These are phyloP conservation scores for Phyto melanocephala DNA, from an alignment of 2,888 invertebrate genomes.

Conservation along the genomic window DNA sequence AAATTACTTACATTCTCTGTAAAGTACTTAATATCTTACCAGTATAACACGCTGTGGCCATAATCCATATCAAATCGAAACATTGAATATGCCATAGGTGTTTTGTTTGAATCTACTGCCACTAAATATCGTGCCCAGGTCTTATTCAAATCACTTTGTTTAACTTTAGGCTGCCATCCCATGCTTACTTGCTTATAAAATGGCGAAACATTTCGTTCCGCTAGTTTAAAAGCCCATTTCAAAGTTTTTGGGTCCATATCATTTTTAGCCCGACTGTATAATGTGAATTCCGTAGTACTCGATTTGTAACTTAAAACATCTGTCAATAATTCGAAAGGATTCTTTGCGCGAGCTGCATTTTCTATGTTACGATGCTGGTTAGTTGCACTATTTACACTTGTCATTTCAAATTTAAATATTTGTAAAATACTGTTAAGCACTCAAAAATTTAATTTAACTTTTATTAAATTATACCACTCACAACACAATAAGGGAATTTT, in stretches of 20 bases:
- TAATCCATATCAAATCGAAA: conserved; percentile 88
- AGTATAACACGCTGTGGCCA: conserved; percentile 84
- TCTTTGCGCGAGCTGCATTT: conserved; percentile 73
- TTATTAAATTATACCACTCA: not conserved
- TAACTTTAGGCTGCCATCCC: conserved; percentile 85
- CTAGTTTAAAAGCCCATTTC: conserved; percentile 78
- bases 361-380: conserved; percentile 76
- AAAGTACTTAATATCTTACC: conserved; percentile 78
- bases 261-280: conserved; percentile 73
- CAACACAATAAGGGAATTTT: not conserved
- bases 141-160: conserved; percentile 83
- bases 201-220: conserved; percentile 76
- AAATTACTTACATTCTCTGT: not conserved
- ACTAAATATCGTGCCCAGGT: conserved; percentile 82
- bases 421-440: not conserved
- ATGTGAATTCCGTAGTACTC: conserved; percentile 67
- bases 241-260: conserved; percentile 75
- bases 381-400: conserved; percentile 69
- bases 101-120: conserved; percentile 79
- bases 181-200: conserved; percentile 75
- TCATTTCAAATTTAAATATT: conserved; percentile 66
- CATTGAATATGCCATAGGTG: conserved; percentile 85
- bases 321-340: conserved; percentile 73
- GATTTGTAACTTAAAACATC: conserved; percentile 70
- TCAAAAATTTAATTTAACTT: not conserved